Conservation (phyloP, 2,888 invertebrate species). For the Andrena haemorrhoa region DNA sequence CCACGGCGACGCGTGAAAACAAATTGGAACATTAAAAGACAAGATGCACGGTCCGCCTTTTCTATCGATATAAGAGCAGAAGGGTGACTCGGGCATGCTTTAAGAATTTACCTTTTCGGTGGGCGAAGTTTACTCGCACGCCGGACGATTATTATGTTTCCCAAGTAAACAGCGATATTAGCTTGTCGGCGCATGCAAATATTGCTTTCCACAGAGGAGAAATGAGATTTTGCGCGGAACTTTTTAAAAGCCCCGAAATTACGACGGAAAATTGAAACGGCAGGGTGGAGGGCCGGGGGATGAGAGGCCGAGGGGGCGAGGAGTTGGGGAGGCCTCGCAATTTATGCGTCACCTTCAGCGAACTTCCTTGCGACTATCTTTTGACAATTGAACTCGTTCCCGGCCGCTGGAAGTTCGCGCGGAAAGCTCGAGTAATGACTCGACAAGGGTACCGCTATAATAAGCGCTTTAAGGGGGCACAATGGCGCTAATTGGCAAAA, state of each 20-base stretch:
- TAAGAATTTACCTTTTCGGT: slow-evolving; percentile 33
- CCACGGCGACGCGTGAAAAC: not conserved
- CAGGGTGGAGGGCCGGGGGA: slow-evolving; percentile 8
- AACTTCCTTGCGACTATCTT: slow-evolving; percentile 31
- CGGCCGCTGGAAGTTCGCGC: slow-evolving; percentile 15
- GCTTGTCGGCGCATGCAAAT: slow-evolving; percentile 63
- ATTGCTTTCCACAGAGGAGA: slow-evolving; percentile 50
- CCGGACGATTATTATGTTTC: slow-evolving; percentile 61
- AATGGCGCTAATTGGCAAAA: slow-evolving; percentile 50
- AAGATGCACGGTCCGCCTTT: not conserved
- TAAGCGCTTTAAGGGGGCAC: slow-evolving; percentile 9
- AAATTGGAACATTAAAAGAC: not conserved
- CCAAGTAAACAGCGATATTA: slow-evolving; percentile 64
- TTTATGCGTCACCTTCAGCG: slow-evolving; percentile 49
- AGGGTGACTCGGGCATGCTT: not conserved
- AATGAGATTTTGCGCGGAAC: slow-evolving; percentile 63
- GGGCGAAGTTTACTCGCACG: slow-evolving; percentile 47
- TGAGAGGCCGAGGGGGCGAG: not conserved
- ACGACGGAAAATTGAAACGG: slow-evolving; percentile 58
- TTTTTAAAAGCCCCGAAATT: slow-evolving; percentile 63
- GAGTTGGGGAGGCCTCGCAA: slow-evolving; percentile 22
- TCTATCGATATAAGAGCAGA: slow-evolving; percentile 34
- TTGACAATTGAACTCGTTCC: slow-evolving; percentile 19
- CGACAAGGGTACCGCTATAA: slow-evolving; percentile 13
- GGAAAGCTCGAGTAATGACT: slow-evolving; percentile 6